phyloP scores from a whole-genome alignment of 2,113 vertebrate genomes.

The Cebidichthys violaceus region DNA sequence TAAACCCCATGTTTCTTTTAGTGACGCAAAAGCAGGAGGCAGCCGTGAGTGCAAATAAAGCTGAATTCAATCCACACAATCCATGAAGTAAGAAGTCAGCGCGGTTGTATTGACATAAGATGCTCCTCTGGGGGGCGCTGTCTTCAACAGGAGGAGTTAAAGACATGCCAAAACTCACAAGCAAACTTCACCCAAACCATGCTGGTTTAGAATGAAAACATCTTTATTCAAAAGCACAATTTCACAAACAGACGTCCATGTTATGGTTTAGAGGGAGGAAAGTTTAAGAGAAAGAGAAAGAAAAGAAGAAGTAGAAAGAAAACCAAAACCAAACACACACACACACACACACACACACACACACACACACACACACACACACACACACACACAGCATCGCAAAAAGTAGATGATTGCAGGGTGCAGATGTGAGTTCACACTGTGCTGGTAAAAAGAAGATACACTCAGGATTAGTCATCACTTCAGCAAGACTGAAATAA shows the following conservation, averaged over 20 bases:
- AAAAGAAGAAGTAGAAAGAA: neutral
- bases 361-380: neutral
- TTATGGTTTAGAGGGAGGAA: neutral
- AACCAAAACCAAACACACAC: neutral
- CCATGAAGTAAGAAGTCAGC: slow-evolving; percentile 42
- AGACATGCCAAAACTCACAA: slow-evolving; percentile 55
- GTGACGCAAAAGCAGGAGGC: slow-evolving; percentile 35
- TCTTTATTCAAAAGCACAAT: neutral
- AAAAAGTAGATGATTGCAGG: slow-evolving; percentile 22
- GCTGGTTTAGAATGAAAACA: slow-evolving; percentile 27
- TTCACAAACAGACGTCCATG: neutral
- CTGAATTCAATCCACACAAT: slow-evolving; percentile 41
- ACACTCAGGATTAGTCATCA: slow-evolving; percentile 51
- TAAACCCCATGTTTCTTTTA: neutral
- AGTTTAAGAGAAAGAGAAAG: slow-evolving; percentile 2
- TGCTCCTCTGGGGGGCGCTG: slow-evolving; percentile 58
- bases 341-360: neutral
- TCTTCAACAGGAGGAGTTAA: slow-evolving; percentile 61
- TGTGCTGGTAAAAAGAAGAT: slow-evolving; percentile 42
- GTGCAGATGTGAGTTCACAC: slow-evolving; percentile 58
- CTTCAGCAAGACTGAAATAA: neutral
- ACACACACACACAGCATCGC: neutral
- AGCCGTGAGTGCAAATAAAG: slow-evolving; percentile 49
- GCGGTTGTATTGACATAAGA: slow-evolving; percentile 14
- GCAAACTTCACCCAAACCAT: slow-evolving; percentile 53